Evolutionary conservation across 2,888 invertebrate genomes (phyloP).

Genomic region (Drosophila kanekoi): DNA sequence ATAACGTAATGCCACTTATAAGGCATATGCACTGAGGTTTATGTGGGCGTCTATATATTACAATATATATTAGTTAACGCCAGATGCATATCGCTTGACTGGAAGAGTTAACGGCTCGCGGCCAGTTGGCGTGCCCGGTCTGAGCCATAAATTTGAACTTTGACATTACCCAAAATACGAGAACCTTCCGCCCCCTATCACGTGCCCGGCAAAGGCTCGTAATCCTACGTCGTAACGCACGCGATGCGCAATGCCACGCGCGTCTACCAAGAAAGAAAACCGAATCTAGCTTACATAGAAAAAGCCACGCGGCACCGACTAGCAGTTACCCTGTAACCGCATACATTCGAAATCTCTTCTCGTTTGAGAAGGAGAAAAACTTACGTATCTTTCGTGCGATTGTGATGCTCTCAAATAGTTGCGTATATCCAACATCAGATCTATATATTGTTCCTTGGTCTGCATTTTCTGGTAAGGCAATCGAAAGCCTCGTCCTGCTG

Average conservation of each 20-base stretch:
- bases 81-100: constrained; percentile 47
- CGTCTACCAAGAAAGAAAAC: background rate
- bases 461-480: too few relatives aligned
- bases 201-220: constrained; percentile 9
- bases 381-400: too few relatives aligned
- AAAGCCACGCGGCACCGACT: background rate
- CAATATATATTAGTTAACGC: constrained; percentile 4
- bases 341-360: too few relatives aligned
- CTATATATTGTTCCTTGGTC: too few relatives aligned
- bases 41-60: background rate
- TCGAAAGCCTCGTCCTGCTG: background rate
- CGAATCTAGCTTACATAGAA: background rate
- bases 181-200: background rate
- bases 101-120: constrained; percentile 57
- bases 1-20: constrained; percentile 11
- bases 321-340: background rate
- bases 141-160: constrained; percentile 58
- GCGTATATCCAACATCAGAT: too few relatives aligned
- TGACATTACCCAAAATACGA: constrained; percentile 58
- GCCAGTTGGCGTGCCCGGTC: constrained; percentile 23
- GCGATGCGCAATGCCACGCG: constrained; percentile 35
- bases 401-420: too few relatives aligned
- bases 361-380: too few relatives aligned
- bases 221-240: constrained; percentile 41
- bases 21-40: constrained; percentile 4